These are phyloP conservation scores for Pomatorhinus ruficollis DNA, from an alignment of 2,113 vertebrate genomes.

Conservation along the genomic window DNA sequence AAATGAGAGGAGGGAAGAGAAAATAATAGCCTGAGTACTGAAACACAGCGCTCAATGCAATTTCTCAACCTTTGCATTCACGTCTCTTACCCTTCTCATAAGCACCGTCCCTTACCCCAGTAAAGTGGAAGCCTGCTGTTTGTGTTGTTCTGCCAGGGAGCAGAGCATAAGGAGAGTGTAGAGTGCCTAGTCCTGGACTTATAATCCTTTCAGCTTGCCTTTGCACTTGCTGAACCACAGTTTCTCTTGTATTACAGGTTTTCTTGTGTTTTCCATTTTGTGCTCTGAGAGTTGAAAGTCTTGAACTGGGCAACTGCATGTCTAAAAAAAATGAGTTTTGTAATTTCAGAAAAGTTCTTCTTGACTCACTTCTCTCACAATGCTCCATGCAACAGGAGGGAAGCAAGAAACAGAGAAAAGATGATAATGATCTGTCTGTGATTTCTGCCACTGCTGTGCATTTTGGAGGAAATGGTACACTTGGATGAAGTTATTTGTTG, in stretches of 20 bases:
- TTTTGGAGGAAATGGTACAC: slow-evolving; percentile 8
- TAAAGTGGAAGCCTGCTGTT: not conserved
- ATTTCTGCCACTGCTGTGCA: not conserved
- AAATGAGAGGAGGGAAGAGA: not conserved
- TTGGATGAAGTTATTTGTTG: not conserved
- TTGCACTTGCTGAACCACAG: not conserved
- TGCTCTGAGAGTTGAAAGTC: not conserved
- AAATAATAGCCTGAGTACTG: not conserved
- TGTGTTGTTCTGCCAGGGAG: not conserved
- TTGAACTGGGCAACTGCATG: not conserved
- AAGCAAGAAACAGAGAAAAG: not conserved
- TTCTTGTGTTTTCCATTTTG: not conserved
- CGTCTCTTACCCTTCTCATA: not conserved
- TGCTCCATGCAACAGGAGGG: not conserved
- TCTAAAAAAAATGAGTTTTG: not conserved
- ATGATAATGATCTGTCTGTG: not conserved
- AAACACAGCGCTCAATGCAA: not conserved
- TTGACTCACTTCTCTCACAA: not conserved
- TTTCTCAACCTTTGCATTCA: not conserved
- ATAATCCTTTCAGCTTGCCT: not conserved
- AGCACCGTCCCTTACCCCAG: not conserved
- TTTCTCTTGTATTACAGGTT: not conserved
- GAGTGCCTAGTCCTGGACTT: not conserved
- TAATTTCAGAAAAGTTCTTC: not conserved
- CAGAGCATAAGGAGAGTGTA: not conserved